Percentiles rank a stretch among this genome's conserved stretches.
These are phyloP conservation scores for Onychorhynchus coronatus DNA, from an alignment of 2,113 vertebrate species.

Conservation along the genomic window DNA sequence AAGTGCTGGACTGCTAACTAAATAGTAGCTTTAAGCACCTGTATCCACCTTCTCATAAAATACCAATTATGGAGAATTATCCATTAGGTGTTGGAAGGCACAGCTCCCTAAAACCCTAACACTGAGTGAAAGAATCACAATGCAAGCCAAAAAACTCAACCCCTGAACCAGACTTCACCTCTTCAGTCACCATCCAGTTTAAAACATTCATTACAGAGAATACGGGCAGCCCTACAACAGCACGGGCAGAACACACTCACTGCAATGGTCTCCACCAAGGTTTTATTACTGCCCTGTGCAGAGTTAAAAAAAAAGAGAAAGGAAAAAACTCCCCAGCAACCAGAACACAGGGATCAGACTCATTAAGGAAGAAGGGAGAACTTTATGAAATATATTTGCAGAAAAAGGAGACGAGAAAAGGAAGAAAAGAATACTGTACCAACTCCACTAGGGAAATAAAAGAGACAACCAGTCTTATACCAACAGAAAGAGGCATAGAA, in stretches of 20 bases:
- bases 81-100: neutral
- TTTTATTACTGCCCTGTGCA: neutral
- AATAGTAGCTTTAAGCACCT: neutral
- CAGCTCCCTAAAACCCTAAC: neutral
- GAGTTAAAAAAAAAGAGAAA: neutral
- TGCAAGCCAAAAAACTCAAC: neutral
- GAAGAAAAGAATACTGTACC: constrained; percentile 39
- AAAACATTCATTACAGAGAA: constrained; percentile 43
- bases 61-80: neutral
- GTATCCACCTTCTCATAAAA: neutral
- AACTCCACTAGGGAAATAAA: constrained; percentile 60
- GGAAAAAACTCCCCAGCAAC: neutral
- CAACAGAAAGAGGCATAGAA: constrained; percentile 69
- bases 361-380: constrained; percentile 49
- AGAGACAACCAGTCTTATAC: constrained; percentile 58
- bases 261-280: neutral
- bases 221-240: neutral
- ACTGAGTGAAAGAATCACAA: neutral
- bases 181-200: neutral
- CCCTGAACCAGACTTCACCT: neutral
- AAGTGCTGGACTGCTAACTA: neutral
- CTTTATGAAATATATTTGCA: constrained; percentile 59
- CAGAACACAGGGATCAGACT: constrained; percentile 5
- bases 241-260: rapidly evolving
- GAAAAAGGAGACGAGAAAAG: constrained; percentile 22